phyloP scores from a whole-genome alignment of 2,888 invertebrate species.

The Candidula unifasciata region DNA sequence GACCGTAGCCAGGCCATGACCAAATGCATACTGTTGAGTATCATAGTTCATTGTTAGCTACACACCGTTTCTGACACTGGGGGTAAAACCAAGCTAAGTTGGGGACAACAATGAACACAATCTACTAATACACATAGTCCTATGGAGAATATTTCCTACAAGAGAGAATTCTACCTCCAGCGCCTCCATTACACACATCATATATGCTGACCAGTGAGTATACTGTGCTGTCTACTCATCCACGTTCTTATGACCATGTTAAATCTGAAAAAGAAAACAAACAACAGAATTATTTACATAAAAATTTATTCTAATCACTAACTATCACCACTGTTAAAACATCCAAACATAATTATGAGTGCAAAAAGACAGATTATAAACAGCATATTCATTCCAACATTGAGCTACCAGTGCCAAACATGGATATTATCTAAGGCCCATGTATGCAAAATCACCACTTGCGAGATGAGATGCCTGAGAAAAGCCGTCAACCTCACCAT shows the following conservation, averaged over 20 bases:
- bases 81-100: slow-evolving; percentile 4
- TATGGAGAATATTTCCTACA: slow-evolving; percentile 1
- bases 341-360: too few relatives aligned
- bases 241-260: neutral
- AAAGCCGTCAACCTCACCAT: too few relatives aligned
- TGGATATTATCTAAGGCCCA: too few relatives aligned
- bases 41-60: slow-evolving; percentile 56
- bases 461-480: too few relatives aligned
- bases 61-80: neutral
- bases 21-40: slow-evolving; percentile 53
- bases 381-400: too few relatives aligned
- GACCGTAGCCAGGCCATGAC: slow-evolving; percentile 53
- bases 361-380: too few relatives aligned
- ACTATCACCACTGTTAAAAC: too few relatives aligned
- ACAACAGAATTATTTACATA: too few relatives aligned
- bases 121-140: neutral
- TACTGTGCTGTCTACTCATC: neutral
- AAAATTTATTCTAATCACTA: too few relatives aligned
- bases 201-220: neutral
- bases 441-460: too few relatives aligned
- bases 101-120: slow-evolving; percentile 21
- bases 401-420: too few relatives aligned
- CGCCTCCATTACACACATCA: slow-evolving; percentile 11
- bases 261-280: neutral
- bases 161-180: neutral